These are phyloP conservation scores for Mimachlamys varia DNA, from an alignment of 2,888 invertebrate genomes.

Conservation along the genomic window DNA sequence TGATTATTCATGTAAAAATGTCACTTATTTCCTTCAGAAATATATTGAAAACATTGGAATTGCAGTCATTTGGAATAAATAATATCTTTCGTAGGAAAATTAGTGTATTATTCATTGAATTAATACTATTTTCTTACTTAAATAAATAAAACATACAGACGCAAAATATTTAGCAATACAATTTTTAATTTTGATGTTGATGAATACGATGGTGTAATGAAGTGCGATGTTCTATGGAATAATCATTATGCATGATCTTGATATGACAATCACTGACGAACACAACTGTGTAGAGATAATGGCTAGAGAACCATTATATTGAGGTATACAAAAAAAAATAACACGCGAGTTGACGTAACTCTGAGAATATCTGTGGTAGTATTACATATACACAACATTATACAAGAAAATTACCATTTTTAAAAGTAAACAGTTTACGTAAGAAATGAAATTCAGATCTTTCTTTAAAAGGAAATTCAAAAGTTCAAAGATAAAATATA, in stretches of 20 bases:
- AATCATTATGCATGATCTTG: constrained; percentile 17
- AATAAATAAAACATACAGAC: constrained; percentile 25
- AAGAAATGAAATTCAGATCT: background rate
- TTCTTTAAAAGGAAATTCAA: background rate
- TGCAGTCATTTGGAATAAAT: background rate
- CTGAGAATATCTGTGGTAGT: constrained; percentile 32
- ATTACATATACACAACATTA: background rate
- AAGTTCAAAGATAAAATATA: background rate
- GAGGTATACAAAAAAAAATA: constrained; percentile 17
- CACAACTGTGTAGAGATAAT: constrained; percentile 10
- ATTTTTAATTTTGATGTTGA: constrained; percentile 10
- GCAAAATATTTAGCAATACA: constrained; percentile 22
- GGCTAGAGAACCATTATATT: background rate
- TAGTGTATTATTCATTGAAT: background rate
- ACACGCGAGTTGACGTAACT: background rate
- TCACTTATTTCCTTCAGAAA: background rate
- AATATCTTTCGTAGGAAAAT: background rate
- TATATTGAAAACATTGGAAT: background rate
- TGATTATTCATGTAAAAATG: background rate
- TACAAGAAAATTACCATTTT: background rate
- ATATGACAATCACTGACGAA: constrained; percentile 1
- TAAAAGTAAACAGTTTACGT: background rate
- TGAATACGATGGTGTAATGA: background rate
- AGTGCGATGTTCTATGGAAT: background rate
- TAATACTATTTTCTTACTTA: background rate